A percentile compares a stretch with the other conserved stretches of the same genome.
These are phyloP conservation scores for Drosophila lacertosa DNA, from an alignment of 1,140 invertebrate genomes.

Conservation along the genomic window DNA sequence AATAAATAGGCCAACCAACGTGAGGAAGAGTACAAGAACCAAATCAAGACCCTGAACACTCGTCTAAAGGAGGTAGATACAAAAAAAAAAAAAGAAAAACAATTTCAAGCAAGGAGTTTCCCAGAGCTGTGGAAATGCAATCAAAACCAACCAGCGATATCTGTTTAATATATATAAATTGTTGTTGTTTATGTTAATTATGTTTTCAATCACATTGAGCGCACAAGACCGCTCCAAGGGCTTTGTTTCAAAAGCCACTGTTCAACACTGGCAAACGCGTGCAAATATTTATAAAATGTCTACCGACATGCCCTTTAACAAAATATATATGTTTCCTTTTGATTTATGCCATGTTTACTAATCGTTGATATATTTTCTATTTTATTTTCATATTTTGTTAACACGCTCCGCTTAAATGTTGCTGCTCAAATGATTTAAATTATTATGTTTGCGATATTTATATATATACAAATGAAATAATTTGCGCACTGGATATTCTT, in stretches of 20 bases:
- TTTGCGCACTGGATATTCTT: constrained; percentile 62
- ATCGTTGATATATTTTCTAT: constrained; percentile 59
- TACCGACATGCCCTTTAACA: constrained; percentile 68
- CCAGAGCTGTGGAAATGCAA: constrained; percentile 55
- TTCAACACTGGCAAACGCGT: constrained; percentile 21
- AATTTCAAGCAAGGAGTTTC: constrained; percentile 61
- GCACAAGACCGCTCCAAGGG: constrained; percentile 39
- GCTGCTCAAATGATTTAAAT: constrained; percentile 39
- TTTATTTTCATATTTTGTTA: constrained; percentile 70
- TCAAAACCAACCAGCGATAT: constrained; percentile 62
- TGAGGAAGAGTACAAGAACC: constrained; percentile 99
- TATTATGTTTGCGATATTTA: constrained; percentile 17
- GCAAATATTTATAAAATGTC: constrained; percentile 77
- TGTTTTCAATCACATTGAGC: constrained; percentile 29
- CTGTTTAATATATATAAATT: constrained; percentile 26
- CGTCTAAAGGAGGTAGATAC: constrained; percentile 97
- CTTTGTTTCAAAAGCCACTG: constrained; percentile 3
- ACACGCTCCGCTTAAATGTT: constrained; percentile 48
- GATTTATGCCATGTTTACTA: constrained; percentile 45
- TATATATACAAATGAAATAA: constrained; percentile 21
- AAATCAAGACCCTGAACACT: constrained; percentile 99
- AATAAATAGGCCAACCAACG: constrained; percentile 96
- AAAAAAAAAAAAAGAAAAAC: constrained; percentile 29
- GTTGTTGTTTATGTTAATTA: constrained; percentile 73
- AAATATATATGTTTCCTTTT: no score